Evolutionary conservation across 2,888 invertebrate genomes (phyloP).

Genomic region (Melinaea marsaeus): DNA sequence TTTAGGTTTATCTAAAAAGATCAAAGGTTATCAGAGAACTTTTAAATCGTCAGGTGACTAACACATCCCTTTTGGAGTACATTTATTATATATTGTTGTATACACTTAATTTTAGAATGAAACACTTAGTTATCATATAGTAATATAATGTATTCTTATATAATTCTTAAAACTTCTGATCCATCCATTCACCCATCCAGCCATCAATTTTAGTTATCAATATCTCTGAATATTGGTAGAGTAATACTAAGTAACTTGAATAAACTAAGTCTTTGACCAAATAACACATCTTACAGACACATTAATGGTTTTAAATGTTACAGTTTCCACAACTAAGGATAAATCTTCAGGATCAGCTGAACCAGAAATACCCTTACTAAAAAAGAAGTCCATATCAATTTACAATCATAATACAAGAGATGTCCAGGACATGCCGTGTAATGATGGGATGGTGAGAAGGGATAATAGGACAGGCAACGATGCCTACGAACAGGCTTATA

Average conservation of each 20-base stretch:
- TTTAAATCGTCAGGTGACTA: conserved; percentile 42
- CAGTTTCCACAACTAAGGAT: conserved; percentile 39
- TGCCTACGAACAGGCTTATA: conserved; percentile 63
- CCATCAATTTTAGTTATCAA: too few species aligned
- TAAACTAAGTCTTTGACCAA: too few species aligned
- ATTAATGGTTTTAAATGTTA: not conserved
- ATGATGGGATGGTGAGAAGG: conserved; percentile 47
- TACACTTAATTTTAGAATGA: not conserved
- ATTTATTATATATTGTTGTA: not conserved
- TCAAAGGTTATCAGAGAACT: conserved; percentile 39
- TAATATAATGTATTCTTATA: too few species aligned
- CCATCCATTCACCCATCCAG: too few species aligned
- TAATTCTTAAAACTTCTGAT: too few species aligned
- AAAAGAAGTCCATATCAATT: conserved; percentile 52
- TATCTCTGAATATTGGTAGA: too few species aligned
- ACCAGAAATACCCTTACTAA: conserved; percentile 36
- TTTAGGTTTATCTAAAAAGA: conserved; percentile 45
- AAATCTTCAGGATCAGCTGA: conserved; percentile 38
- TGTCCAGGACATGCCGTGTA: conserved; percentile 44
- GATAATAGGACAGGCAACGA: conserved; percentile 53
- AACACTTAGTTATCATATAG: too few species aligned
- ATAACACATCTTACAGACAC: not conserved
- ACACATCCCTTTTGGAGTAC: not conserved
- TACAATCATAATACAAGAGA: conserved; percentile 65
- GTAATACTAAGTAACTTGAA: too few species aligned